Evolutionary conservation across 37 sponge, comb jelly and placozoan species (phyloP), one percentile per base, ranked within the genome.

Genomic region (Cladorhizidae sp.): DNA sequence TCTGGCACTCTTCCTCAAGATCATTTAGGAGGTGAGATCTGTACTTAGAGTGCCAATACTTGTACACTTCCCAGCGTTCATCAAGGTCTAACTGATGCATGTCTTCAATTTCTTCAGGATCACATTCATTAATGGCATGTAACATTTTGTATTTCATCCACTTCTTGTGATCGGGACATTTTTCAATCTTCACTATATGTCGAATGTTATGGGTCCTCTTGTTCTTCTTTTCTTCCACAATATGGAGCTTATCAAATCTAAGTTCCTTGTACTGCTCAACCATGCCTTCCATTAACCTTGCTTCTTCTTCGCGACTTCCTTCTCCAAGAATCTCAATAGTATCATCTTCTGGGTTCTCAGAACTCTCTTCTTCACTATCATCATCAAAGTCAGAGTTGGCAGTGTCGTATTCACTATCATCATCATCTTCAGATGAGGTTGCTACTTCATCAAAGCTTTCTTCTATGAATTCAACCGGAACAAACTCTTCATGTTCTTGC

Each of bases 1-100:
- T 55, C 42, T 62, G 55, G 56, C 88, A 87, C 1, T 31, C 11
- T 40, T 62, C 64, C 3, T 67, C 52, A 38, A 76, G 59, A 18
- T 79, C 62, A 20, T 43, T 22, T 35, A 87, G 41, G 2, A 82
- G 32, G 14, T 51, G 32, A 23, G 67, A 42, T 17, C 57, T 63
- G 23, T 70, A 74, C n/a, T 55, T 40, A 7, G 43, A n/a, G 33
- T 80, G 28, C 96, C 96, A 95, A 57, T 86, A 84, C 22, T 80
- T 59, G 70, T 92, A 95, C 36, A 95, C 71, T 33, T 54, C 37
- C 84, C 85, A 83, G 9, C 88, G 70, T 37, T 89, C 59, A 7
- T 64, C 29, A 1, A 31, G 12, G 3, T 36, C 14, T 15, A 95
- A 71, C 1, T 57, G 41, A 15, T 40, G 17, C 25, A 93, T 40